Evolutionary conservation across 2,113 vertebrate species (phyloP), one percentile per base, ranked within the genome.

Genomic region (Boleophthalmus pectinirostris): DNA sequence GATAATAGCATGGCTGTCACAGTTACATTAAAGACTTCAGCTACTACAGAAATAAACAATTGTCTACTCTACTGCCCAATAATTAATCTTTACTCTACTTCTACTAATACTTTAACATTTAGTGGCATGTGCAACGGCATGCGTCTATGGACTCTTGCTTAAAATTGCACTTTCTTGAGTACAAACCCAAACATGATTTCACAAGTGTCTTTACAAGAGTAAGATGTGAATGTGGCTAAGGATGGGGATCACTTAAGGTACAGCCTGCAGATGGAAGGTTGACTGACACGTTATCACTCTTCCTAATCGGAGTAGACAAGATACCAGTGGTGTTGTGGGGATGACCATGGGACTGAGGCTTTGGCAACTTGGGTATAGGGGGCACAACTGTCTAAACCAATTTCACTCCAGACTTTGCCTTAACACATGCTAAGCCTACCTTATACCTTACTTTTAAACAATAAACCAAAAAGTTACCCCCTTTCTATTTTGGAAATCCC

Each of bases 261-360:
- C 72, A 85, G 85, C 90, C 83, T 80, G 56, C 72, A 88, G 86
- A 88, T 73, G 88, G 75, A 77, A 35, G 86, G 91, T 93, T 92
- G 82, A 85, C 89, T 92, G 90, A 86, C 94, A 90, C 85, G 92
- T 93, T 93, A 86, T 87, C 91, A 85, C 74, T 86, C 87, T 90
- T 88, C 80, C 88, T 93, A 91, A 95, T 93, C 79, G 76, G 82
- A 94, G 92, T 90, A 89, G 92, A 93, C 92, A 94, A 78, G 91
- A 89, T 82, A 91, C 88, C 83, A 90, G 87, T 89, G 84, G 92
- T 93, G 88, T 93, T 89, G 91, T 91, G 84, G 86, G 87, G 77
- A 86, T 90, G 89, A 67, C 84, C 85, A 89, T 78, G 77, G 75
- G 84, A 88, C 82, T 49, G 15, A 64, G 63, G 66, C 73, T 49